These are phyloP conservation scores for Kryphioiulus occultus DNA, from an alignment of 2,888 invertebrate genomes.

Conservation along the genomic window DNA sequence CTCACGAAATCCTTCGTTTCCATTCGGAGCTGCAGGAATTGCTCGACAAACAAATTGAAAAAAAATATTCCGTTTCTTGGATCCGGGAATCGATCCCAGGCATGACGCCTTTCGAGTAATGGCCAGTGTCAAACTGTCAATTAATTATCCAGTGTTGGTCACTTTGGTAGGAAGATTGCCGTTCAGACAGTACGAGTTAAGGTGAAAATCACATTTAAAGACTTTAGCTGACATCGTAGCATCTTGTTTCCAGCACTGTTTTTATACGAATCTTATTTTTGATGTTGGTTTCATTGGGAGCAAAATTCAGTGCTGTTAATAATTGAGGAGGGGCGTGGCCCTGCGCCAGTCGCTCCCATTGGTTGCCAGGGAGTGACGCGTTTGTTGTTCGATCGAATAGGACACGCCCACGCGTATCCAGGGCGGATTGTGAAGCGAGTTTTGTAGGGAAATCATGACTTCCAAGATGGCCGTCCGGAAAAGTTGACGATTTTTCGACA, in stretches of 20 bases:
- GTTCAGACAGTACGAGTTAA: no score
- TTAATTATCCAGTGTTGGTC: neutral
- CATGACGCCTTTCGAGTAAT: neutral
- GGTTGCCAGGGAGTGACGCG: neutral
- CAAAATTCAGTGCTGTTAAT: neutral
- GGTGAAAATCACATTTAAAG: neutral
- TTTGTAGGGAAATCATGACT: neutral
- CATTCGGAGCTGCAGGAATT: neutral
- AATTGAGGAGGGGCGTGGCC: neutral
- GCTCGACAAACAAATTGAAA: neutral
- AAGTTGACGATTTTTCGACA: neutral
- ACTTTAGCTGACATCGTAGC: neutral
- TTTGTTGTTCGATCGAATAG: neutral
- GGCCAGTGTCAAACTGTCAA: neutral
- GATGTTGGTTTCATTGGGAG: neutral
- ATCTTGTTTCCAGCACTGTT: neutral
- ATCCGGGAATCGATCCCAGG: neutral
- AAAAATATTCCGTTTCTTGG: neutral
- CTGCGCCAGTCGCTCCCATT: neutral
- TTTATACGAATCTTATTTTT: neutral
- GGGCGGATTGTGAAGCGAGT: neutral
- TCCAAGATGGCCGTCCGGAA: neutral
- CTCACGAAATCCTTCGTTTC: conserved; percentile 35
- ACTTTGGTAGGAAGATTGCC: no score
- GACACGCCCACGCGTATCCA: neutral